Conservation (phyloP, 2,797 vertebrate species). For the Crenichthys baileyi region DNA sequence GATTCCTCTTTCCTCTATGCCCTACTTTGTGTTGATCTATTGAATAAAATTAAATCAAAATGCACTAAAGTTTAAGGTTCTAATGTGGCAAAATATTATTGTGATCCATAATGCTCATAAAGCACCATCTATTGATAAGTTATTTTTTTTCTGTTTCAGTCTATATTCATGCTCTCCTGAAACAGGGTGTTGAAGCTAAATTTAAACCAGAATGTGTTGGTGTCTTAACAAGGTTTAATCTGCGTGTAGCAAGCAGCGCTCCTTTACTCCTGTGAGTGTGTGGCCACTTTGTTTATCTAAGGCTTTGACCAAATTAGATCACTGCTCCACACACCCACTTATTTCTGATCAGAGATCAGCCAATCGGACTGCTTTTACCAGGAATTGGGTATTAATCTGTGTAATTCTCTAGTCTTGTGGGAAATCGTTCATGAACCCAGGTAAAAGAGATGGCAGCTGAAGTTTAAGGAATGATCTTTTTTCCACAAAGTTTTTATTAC, state of each 20-base stretch:
- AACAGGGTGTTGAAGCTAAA: not conserved
- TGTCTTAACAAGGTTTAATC: conserved; percentile 16
- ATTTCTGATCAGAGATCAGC: conserved; percentile 27
- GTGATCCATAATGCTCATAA: not conserved
- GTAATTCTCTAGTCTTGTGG: conserved; percentile 19
- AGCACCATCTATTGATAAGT: not conserved
- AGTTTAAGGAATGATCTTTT: conserved; percentile 21
- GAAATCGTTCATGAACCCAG: conserved; percentile 10
- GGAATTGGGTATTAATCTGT: conserved; percentile 58
- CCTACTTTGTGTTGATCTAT: not conserved
- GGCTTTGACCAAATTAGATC: conserved; percentile 63
- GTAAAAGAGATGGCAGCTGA: not conserved
- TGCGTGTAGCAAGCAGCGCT: conserved; percentile 15
- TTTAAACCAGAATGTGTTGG: conserved; percentile 10
- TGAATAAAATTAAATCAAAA: not conserved
- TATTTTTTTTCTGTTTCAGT: not conserved
- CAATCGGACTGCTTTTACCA: conserved; percentile 32
- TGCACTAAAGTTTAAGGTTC: not conserved
- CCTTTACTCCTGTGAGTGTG: conserved; percentile 17
- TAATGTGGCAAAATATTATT: not conserved
- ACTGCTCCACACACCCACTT: conserved; percentile 30
- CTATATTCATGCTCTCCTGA: not conserved
- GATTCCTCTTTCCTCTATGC: not conserved
- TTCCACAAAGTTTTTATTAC: conserved; percentile 6
- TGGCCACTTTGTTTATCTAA: conserved; percentile 30